Percentiles rank a stretch among this genome's conserved stretches.
Evolutionary conservation across 2,113 vertebrate genomes (phyloP).

Genomic region (Ammodytes dubius): DNA sequence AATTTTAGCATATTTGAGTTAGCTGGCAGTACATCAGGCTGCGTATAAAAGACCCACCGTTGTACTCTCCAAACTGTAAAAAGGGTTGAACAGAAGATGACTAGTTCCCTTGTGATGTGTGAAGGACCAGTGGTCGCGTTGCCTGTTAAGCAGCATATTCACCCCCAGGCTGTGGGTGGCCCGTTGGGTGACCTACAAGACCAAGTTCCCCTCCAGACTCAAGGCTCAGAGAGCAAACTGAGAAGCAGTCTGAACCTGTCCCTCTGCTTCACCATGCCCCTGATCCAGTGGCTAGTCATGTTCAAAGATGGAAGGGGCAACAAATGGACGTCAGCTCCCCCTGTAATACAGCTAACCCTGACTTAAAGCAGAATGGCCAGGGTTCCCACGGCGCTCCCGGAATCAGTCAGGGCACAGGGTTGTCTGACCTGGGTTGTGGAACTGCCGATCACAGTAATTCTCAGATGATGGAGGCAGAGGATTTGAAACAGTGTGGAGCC

Average conservation of each 20-base stretch:
- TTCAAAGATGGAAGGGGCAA: slow-evolving; percentile 19
- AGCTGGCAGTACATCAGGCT: background rate
- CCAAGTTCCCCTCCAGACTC: slow-evolving; percentile 32
- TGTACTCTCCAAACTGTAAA: background rate
- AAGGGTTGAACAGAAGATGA: slow-evolving; percentile 28
- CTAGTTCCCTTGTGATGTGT: slow-evolving; percentile 34
- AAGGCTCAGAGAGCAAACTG: slow-evolving; percentile 1
- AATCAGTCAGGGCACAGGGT: slow-evolving; percentile 12
- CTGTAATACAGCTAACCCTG: background rate
- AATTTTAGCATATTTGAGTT: slow-evolving; percentile 1
- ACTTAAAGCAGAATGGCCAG: slow-evolving; percentile 34
- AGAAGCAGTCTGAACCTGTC: slow-evolving; percentile 61
- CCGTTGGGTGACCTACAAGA: slow-evolving; percentile 40
- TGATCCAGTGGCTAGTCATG: background rate
- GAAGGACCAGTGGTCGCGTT: slow-evolving; percentile 33
- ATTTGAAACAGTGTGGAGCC: slow-evolving; percentile 15
- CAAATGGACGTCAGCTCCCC: slow-evolving; percentile 28
- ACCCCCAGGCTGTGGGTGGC: slow-evolving; percentile 36
- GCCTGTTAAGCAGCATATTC: slow-evolving; percentile 28
- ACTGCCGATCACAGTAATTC: slow-evolving; percentile 5
- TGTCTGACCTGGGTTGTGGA: background rate
- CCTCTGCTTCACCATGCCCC: slow-evolving; percentile 12
- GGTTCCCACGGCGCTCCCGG: slow-evolving; percentile 25
- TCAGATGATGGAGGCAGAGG: slow-evolving; percentile 1
- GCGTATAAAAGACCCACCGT: background rate